Conservation (phyloP, 2,888 invertebrate genomes). For the Netelia inedita region DNA sequence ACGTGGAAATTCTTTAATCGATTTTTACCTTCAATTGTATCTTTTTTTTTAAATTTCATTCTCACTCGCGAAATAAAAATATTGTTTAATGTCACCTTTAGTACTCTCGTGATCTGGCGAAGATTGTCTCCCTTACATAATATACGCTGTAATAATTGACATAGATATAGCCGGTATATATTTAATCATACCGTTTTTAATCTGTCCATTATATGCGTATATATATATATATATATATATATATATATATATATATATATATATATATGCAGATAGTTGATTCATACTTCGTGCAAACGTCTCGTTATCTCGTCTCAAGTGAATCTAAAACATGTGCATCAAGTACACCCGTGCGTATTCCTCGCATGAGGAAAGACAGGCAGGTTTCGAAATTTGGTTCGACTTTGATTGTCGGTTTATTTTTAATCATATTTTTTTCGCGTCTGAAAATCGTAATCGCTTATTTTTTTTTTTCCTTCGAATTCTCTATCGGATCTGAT, state of each 20-base stretch:
- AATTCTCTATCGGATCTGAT: too few relatives aligned
- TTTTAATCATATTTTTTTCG: too few relatives aligned
- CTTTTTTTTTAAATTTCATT: not conserved
- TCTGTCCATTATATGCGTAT: not conserved
- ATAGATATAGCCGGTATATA: slow-evolving; percentile 17
- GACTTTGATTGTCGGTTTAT: too few relatives aligned
- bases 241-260: not conserved
- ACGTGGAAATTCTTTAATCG: too few relatives aligned
- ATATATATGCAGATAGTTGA: not conserved
- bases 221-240: not conserved
- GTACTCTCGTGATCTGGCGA: not conserved
- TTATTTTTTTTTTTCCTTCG: too few relatives aligned
- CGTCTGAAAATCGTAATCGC: too few relatives aligned
- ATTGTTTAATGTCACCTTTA: not conserved
- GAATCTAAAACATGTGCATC: too few relatives aligned
- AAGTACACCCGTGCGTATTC: too few relatives aligned
- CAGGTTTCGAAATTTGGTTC: too few relatives aligned
- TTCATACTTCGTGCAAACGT: slow-evolving; percentile 1
- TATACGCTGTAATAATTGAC: slow-evolving; percentile 13
- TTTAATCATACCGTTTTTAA: slow-evolving; percentile 4
- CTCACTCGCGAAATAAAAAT: not conserved
- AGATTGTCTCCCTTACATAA: not conserved
- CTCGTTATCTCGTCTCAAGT: slow-evolving; percentile 37
- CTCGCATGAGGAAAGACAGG: too few relatives aligned
- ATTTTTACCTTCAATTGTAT: too few relatives aligned